A percentile compares a stretch with the other conserved stretches of the same genome.
phyloP scores from a whole-genome alignment of 1,140 invertebrate genomes.

The Dryas iulia region DNA sequence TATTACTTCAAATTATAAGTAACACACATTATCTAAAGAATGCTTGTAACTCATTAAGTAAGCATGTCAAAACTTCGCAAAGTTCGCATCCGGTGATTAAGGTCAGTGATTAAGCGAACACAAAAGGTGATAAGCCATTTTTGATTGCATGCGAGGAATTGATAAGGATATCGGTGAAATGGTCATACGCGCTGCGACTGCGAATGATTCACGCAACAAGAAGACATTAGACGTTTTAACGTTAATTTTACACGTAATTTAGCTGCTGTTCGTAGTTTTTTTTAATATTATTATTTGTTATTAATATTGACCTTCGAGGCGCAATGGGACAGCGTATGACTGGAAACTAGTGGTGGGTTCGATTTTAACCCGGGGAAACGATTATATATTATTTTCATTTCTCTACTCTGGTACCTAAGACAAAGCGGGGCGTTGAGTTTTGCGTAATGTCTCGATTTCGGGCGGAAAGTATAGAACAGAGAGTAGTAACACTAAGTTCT shows the following conservation, averaged over 20 bases:
- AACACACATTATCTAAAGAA: constrained; percentile 24
- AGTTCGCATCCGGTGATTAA: constrained; percentile 35
- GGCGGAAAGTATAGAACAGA: too few relatives aligned
- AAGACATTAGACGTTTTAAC: neutral
- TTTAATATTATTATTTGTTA: too few relatives aligned
- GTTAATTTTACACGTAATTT: neutral
- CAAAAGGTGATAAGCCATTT: constrained; percentile 23
- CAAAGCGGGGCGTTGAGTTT: too few relatives aligned
- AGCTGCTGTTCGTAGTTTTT: too few relatives aligned
- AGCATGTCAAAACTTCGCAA: constrained; percentile 31
- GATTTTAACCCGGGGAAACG: too few relatives aligned
- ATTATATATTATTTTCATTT: too few relatives aligned
- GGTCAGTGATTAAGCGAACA: constrained; percentile 16
- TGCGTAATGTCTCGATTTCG: too few relatives aligned
- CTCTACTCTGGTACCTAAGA: too few relatives aligned
- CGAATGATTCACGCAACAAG: neutral
- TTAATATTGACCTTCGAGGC: too few relatives aligned
- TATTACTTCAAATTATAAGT: neutral
- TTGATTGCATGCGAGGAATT: constrained; percentile 16
- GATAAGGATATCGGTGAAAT: constrained; percentile 13
- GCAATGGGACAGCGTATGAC: too few relatives aligned
- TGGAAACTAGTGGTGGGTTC: too few relatives aligned
- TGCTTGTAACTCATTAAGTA: constrained; percentile 31
- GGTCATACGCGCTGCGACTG: neutral
- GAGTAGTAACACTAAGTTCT: too few relatives aligned